Evolutionary conservation across 2,888 invertebrate genomes (phyloP), one percentile per base, ranked within the genome.

Genomic region (Athripsodes cinereus): DNA sequence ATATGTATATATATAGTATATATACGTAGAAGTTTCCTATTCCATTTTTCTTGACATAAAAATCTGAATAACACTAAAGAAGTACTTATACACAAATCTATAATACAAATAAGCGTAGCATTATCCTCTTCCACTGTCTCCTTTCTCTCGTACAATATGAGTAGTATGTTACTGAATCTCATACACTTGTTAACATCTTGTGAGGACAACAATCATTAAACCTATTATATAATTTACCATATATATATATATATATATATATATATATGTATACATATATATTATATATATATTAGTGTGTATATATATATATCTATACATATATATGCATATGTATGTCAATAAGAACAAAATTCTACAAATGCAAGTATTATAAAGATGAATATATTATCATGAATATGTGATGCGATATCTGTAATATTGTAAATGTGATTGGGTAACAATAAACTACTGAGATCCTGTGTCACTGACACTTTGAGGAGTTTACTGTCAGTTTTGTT

Each of bases 21-120:
- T n/a, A n/a, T 26, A 26, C 10, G 26, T 26, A 26, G 22, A 60
- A 10, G 26, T 26, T 26, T 26, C 10, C 5, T 10, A 6, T 6
- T 26, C 10, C 60, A 60, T 31, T 26, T 26, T 26, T 10, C 26
- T 26, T 26, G 10, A 26, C 26, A 26, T 26, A 26, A 26, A 26
- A 3, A 26, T 26, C 10, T 26, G 26, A 26, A 26, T 26, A 26
- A 26, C 26, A 26, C 58, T 62, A 62, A 53, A 53, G 55, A 60
- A 57, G 57, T 63, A 64, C 62, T 62, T 64, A 64, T 59, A 60
- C 61, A 59, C 58, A 52, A 57, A 59, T 59, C 53, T 62, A 61
- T 64, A 40, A 49, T 60, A 61, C 60, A 62, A 55, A 56, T 62
- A 60, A 62, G 60, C 60, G 60, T 60, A 62, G 57, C 51, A 59